phyloP scores from a whole-genome alignment of 2,797 vertebrate genomes.

The Acrossocheilus fasciatus region DNA sequence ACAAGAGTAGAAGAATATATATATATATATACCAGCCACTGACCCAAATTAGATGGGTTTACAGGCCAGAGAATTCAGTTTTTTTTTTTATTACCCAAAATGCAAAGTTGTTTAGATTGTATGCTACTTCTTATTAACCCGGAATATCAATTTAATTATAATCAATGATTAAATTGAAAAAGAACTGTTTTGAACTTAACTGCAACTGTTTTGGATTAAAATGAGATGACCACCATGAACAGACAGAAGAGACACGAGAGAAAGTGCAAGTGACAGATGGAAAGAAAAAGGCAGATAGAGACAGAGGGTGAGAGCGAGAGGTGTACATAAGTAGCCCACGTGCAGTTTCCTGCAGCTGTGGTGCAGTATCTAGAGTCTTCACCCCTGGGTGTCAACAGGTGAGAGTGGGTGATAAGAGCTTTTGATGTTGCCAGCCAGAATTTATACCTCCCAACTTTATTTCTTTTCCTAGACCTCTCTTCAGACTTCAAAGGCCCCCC shows the following conservation, averaged over 20 bases:
- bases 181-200: not conserved
- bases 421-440: slow-evolving; percentile 92
- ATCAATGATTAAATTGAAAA: not conserved
- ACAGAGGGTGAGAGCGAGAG: slow-evolving; percentile 42
- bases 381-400: slow-evolving; percentile 87
- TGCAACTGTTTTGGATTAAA: not conserved
- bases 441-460: slow-evolving; percentile 93
- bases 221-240: not conserved
- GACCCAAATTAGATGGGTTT: slow-evolving; percentile 5
- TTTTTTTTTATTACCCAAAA: not conserved
- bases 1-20: not conserved
- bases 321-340: slow-evolving; percentile 54
- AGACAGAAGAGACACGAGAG: not conserved
- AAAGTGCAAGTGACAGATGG: not conserved
- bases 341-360: slow-evolving; percentile 59
- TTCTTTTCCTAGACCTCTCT: slow-evolving; percentile 90
- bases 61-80: not conserved
- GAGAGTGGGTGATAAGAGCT: slow-evolving; percentile 84
- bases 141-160: not conserved
- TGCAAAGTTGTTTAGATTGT: not conserved
- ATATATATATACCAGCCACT: not conserved
- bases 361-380: slow-evolving; percentile 72
- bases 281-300: slow-evolving; percentile 27
- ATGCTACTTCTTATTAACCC: not conserved
- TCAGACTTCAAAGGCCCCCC: slow-evolving; percentile 93